phyloP scores from a whole-genome alignment of 2,797 vertebrate genomes.

The Luscinia luscinia region DNA sequence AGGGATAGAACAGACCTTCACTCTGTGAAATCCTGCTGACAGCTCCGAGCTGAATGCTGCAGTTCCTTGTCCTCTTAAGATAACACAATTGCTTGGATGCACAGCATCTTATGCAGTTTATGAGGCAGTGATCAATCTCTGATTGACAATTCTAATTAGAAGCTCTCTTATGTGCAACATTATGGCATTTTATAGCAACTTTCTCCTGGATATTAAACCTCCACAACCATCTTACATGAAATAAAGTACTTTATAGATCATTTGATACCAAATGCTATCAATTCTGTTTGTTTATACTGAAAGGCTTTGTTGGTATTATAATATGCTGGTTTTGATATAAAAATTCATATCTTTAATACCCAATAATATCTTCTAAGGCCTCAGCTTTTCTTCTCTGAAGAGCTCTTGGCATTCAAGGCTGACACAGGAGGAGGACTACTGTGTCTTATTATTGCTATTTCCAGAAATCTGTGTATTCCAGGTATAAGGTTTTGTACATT shows the following conservation, averaged over 20 bases:
- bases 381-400: conserved; percentile 54
- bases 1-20: conserved; percentile 53
- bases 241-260: conserved; percentile 64
- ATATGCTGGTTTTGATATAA: conserved; percentile 27
- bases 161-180: conserved; percentile 63
- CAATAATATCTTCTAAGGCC: conserved; percentile 1
- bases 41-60: conserved; percentile 62
- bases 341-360: conserved; percentile 27
- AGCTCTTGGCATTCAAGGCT: conserved; percentile 48
- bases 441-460: conserved; percentile 10
- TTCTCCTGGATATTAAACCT: conserved; percentile 63
- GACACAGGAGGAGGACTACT: conserved; percentile 28
- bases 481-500: conserved; percentile 42
- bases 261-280: conserved; percentile 47
- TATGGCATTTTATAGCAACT: conserved; percentile 66
- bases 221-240: conserved; percentile 16
- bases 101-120: conserved; percentile 64
- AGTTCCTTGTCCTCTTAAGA: conserved; percentile 69
- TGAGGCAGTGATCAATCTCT: conserved; percentile 74
- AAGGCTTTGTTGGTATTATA: conserved; percentile 37
- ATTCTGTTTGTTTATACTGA: conserved; percentile 62
- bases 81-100: conserved; percentile 71
- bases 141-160: conserved; percentile 81
- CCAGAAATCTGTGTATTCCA: conserved; percentile 53
- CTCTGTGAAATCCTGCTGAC: conserved; percentile 71